A percentile compares a stretch with the other conserved stretches of the same genome.
phyloP scores from a whole-genome alignment of 2,113 vertebrate genomes.

The Raphicerus campestris region DNA sequence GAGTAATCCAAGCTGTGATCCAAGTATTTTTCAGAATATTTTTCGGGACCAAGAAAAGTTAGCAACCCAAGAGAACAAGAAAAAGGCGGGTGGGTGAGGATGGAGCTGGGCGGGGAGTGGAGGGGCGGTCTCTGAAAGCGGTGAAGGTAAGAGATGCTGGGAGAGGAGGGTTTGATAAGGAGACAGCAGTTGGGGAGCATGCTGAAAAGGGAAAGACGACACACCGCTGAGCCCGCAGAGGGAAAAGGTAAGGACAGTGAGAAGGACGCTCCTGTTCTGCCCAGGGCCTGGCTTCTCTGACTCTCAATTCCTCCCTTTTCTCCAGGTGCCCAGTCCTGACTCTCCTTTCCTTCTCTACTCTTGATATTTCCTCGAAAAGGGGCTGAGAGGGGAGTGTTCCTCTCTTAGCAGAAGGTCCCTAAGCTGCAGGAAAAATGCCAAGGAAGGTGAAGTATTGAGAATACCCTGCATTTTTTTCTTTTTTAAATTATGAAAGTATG shows the following conservation, averaged over 20 bases:
- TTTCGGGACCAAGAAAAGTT: neutral
- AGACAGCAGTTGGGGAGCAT: fast-evolving
- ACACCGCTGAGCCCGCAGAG: neutral
- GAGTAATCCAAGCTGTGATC: neutral
- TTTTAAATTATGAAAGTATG: neutral
- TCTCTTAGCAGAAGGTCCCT: neutral
- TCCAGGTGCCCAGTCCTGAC: neutral
- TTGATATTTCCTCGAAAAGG: neutral
- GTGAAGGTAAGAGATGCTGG: neutral
- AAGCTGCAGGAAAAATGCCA: neutral
- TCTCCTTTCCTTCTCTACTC: too few species aligned
- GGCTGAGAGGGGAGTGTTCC: neutral
- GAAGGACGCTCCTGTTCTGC: neutral
- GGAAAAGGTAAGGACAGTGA: neutral
- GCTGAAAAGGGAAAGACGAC: too few species aligned
- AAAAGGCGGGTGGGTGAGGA: fast-evolving
- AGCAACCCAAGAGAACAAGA: neutral
- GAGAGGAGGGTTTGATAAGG: neutral
- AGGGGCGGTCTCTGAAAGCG: neutral
- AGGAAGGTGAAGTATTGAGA: neutral
- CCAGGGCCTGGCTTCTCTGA: fast-evolving
- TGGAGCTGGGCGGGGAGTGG: too few species aligned
- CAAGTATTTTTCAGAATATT: neutral
- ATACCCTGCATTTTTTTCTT: neutral
- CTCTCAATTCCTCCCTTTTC: neutral